Conservation (phyloP, 2,888 invertebrate species). For the Acanthacorydalis orientalis region DNA sequence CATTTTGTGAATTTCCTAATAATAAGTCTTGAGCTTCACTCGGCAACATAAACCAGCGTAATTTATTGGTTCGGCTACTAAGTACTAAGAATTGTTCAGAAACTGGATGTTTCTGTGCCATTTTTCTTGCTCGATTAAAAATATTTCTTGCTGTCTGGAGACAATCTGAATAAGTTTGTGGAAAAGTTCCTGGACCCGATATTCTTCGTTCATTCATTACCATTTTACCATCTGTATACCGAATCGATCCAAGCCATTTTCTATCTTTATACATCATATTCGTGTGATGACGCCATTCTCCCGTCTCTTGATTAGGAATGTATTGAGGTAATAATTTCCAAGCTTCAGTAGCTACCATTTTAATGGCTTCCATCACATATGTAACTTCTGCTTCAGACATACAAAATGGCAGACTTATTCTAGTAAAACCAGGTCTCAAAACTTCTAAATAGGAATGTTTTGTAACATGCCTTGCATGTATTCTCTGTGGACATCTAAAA, state of each 20-base stretch:
- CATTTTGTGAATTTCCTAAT: conserved; percentile 54
- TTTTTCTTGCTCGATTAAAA: conserved; percentile 58
- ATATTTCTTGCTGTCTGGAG: conserved; percentile 62
- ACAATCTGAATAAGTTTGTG: conserved; percentile 59
- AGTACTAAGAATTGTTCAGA: conserved; percentile 61
- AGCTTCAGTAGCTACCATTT: conserved; percentile 75
- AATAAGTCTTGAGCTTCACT: conserved; percentile 68
- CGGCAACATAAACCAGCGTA: conserved; percentile 81
- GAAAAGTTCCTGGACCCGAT: conserved; percentile 54
- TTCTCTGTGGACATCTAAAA: conserved; percentile 1
- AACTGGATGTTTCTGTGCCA: conserved; percentile 54
- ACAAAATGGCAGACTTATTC: conserved; percentile 74
- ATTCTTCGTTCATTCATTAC: conserved; percentile 50
- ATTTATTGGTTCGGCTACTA: conserved; percentile 44
- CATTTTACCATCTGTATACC: conserved; percentile 62
- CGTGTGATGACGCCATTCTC: conserved; percentile 76
- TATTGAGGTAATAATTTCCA: conserved; percentile 83
- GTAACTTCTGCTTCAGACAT: conserved; percentile 63
- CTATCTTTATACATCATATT: conserved; percentile 64
- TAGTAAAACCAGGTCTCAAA: conserved; percentile 69
- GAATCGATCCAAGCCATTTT: conserved; percentile 64
- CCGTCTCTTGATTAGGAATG: conserved; percentile 70
- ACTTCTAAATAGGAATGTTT: conserved; percentile 44
- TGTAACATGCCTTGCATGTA: conserved; percentile 3
- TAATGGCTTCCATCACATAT: conserved; percentile 67